These are phyloP conservation scores for Dysidea cf. avara DNA, from an alignment of 37 sponge, comb jelly and placozoan genomes.

Conservation along the genomic window DNA sequence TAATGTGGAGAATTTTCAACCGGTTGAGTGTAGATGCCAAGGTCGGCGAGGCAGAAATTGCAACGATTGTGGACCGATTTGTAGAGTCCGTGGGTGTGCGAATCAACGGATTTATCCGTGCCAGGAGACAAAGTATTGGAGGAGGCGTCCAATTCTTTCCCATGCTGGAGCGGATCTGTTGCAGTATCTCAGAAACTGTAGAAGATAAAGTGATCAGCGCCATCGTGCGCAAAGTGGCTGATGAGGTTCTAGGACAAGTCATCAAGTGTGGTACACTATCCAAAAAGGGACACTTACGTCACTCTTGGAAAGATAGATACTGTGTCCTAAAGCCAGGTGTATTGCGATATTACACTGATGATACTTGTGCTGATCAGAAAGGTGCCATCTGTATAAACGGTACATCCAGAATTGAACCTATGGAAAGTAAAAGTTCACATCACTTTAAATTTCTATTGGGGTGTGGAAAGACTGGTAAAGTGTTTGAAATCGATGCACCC, in stretches of 20 bases:
- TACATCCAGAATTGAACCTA: background rate
- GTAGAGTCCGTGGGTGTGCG: too few species aligned
- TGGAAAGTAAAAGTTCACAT: constrained; percentile 16
- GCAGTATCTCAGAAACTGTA: background rate
- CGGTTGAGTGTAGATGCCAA: constrained; percentile 5
- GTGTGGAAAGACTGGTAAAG: constrained; percentile 11
- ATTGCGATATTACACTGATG: constrained; percentile 12
- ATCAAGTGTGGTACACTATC: constrained; percentile 1
- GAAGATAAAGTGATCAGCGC: background rate
- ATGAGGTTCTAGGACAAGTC: constrained; percentile 4
- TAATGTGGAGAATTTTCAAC: constrained; percentile 26
- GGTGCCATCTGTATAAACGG: constrained; percentile 10
- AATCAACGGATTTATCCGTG: too few species aligned
- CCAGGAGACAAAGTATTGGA: background rate
- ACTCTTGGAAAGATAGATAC: constrained; percentile 25
- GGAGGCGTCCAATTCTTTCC: background rate
- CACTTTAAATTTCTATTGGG: background rate
- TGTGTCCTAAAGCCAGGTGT: constrained; percentile 15
- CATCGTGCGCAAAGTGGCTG: background rate
- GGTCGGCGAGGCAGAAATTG: constrained; percentile 1
- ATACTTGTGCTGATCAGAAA: background rate
- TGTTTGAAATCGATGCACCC: constrained; percentile 17
- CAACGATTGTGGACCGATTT: too few species aligned
- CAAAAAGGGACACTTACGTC: constrained; percentile 18
- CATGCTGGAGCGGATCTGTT: too few species aligned